Percentiles rank a stretch among this genome's conserved stretches.
phyloP scores from a whole-genome alignment of 2,113 vertebrate genomes.

The Lamprologus ornatipinnis region DNA sequence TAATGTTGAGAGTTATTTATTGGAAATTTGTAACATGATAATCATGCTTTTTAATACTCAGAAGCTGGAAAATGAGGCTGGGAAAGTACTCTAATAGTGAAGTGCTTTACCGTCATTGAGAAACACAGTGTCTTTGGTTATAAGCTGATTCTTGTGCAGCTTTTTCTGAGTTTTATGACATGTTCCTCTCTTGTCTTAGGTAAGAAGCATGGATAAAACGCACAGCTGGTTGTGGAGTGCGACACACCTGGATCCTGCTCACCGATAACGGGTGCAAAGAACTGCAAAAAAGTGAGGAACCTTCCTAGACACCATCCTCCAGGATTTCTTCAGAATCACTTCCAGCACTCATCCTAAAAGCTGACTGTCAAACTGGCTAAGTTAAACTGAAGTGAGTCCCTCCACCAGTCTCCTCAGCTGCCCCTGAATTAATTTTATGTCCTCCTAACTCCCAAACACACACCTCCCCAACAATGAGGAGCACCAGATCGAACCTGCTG shows the following conservation, averaged over 20 bases:
- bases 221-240: neutral
- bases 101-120: neutral
- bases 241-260: neutral
- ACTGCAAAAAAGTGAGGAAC: neutral
- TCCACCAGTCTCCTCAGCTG: neutral
- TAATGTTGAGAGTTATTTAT: neutral
- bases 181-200: neutral
- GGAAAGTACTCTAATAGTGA: neutral
- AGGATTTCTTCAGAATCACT: neutral
- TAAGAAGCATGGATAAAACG: constrained; percentile 12
- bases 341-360: neutral
- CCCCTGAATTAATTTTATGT: neutral
- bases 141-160: neutral
- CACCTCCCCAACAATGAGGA: constrained; percentile 40
- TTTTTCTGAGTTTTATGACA: neutral
- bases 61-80: neutral
- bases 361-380: neutral
- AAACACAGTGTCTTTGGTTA: neutral
- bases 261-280: neutral
- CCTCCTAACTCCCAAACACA: neutral
- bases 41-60: neutral
- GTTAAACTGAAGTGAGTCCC: neutral
- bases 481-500: constrained; percentile 59
- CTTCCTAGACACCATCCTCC: neutral
- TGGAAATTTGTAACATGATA: neutral